Percentiles rank a stretch among this genome's conserved stretches.
phyloP scores from a whole-genome alignment of 2,797 vertebrate genomes.

The Bufotes viridis region DNA sequence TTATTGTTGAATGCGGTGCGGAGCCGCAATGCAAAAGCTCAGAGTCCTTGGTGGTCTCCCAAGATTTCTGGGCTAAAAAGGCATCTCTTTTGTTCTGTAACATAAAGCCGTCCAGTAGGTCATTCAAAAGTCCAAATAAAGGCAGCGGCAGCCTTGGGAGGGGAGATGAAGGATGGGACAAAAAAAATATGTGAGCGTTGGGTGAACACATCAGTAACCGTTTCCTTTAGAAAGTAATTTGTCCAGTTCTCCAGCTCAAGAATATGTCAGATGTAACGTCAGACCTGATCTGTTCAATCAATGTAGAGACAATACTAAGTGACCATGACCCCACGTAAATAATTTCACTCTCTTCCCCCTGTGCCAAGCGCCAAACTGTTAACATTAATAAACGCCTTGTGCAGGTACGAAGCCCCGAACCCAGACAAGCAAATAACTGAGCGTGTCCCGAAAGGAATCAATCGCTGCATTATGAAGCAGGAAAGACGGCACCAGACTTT shows the following conservation, averaged over 20 bases:
- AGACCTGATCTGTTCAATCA: no score
- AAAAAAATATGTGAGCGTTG: conserved; percentile 73
- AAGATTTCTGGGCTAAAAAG: conserved; percentile 86
- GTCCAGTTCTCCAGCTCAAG: neutral
- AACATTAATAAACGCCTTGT: conserved; percentile 67
- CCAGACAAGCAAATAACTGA: conserved; percentile 57
- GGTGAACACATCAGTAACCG: conserved; percentile 75
- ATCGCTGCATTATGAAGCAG: conserved; percentile 46
- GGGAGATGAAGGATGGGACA: conserved; percentile 76
- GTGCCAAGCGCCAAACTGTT: neutral
- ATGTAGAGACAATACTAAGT: neutral
- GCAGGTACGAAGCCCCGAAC: conserved; percentile 48
- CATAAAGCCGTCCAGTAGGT: conserved; percentile 89
- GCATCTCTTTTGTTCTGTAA: conserved; percentile 89
- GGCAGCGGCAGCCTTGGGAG: conserved; percentile 73
- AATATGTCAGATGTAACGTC: neutral
- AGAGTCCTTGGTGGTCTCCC: conserved; percentile 91
- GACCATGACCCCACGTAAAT: neutral
- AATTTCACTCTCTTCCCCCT: neutral
- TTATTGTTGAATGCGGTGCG: conserved; percentile 82
- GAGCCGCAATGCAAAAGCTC: conserved; percentile 75
- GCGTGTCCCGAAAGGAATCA: conserved; percentile 57
- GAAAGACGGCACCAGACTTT: conserved; percentile 52
- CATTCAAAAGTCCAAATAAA: conserved; percentile 84
- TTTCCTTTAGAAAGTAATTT: conserved; percentile 69